These are phyloP conservation scores for Sebastes itinus DNA, from an alignment of 2,797 vertebrate species.

Conservation along the genomic window DNA sequence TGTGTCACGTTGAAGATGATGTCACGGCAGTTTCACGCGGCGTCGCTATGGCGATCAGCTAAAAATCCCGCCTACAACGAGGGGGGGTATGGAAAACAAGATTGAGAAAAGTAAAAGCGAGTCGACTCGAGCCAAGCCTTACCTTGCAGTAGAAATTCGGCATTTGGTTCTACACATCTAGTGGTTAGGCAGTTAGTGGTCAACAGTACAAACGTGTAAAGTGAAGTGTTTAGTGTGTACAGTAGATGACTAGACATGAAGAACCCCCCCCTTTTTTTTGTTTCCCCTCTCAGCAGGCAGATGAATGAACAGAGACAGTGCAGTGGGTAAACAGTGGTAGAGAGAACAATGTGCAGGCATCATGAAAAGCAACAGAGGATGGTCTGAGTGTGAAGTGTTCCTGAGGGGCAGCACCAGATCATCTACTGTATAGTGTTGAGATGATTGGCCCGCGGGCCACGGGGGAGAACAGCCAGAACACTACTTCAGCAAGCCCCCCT, in stretches of 20 bases:
- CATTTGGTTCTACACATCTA: neutral
- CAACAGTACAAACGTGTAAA: neutral
- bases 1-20: neutral
- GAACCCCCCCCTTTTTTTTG: neutral
- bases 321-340: neutral
- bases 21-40: neutral
- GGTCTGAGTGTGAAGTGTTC: constrained; percentile 16
- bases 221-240: neutral
- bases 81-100: neutral
- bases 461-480: constrained; percentile 29
- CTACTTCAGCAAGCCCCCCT: constrained; percentile 39
- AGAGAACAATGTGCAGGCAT: constrained; percentile 24
- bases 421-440: constrained; percentile 16
- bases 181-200: neutral
- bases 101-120: no score
- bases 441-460: constrained; percentile 44
- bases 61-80: neutral
- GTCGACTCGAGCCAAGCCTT: neutral
- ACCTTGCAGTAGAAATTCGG: no score
- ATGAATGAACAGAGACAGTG: neutral
- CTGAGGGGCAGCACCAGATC: constrained; percentile 28
- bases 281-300: neutral
- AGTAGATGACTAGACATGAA: neutral
- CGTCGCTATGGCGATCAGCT: neutral
- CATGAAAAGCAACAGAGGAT: constrained; percentile 14